Evolutionary conservation across 2,113 vertebrate genomes (phyloP).

Genomic region (Athene noctua): DNA sequence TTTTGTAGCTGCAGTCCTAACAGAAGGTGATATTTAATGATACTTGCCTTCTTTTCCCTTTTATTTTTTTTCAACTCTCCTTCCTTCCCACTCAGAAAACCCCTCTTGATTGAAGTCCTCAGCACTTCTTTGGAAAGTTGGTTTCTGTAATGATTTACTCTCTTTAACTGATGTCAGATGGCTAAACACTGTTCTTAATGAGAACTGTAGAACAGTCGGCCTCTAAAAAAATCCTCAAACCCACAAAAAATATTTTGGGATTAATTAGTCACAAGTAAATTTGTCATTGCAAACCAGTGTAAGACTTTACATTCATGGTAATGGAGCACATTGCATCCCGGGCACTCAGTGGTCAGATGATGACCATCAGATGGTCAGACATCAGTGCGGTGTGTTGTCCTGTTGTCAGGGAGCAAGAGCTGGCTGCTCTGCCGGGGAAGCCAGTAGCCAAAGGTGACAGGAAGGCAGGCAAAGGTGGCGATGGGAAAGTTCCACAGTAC

Average conservation of each 20-base stretch:
- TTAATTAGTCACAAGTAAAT: background rate
- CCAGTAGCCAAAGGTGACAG: background rate
- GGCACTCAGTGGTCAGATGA: background rate
- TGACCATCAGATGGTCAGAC: background rate
- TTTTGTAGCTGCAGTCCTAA: background rate
- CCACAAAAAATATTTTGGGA: background rate
- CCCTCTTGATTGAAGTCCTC: background rate
- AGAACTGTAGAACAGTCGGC: background rate
- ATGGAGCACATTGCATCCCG: background rate
- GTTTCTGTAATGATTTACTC: background rate
- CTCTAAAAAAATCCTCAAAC: background rate
- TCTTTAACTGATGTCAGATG: background rate
- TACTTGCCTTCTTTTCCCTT: background rate
- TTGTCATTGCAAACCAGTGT: background rate
- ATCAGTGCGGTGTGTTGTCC: background rate
- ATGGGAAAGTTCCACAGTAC: background rate
- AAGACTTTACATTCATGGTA: background rate
- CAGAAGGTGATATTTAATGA: background rate
- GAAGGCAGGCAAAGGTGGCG: background rate
- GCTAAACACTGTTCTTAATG: background rate
- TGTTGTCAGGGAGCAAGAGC: background rate
- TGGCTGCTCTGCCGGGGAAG: background rate
- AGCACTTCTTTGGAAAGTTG: background rate
- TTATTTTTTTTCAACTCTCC: background rate
- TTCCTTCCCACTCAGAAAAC: background rate